Percentiles rank a stretch among this genome's conserved stretches.
Conservation (phyloP, 2,797 vertebrate genomes). For the Benthosema pterotum region DNA sequence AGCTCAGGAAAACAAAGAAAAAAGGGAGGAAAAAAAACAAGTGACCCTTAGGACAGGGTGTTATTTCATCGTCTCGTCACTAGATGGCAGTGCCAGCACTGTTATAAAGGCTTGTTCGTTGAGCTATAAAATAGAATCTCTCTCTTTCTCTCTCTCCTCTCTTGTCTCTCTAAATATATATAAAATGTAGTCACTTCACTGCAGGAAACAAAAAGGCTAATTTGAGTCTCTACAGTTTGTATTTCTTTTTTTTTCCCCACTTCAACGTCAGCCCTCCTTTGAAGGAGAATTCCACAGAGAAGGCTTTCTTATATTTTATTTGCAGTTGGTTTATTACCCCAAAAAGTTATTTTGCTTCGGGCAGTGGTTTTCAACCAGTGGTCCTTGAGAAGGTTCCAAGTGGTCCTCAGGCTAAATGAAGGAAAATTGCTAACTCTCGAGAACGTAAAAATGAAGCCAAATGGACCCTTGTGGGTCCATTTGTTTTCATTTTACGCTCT, state of each 20-base stretch:
- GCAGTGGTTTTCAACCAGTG: too few species aligned
- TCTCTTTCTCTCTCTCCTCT: slow-evolving; percentile 58
- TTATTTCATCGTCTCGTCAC: slow-evolving; percentile 69
- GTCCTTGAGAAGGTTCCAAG: too few species aligned
- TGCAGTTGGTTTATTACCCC: too few species aligned
- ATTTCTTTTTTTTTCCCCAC: neutral
- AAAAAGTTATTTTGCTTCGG: too few species aligned
- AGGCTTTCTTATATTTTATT: too few species aligned
- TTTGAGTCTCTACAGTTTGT: slow-evolving; percentile 17
- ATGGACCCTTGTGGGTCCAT: too few species aligned
- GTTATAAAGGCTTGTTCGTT: slow-evolving; percentile 61
- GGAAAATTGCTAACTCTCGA: too few species aligned
- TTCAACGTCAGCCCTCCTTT: slow-evolving; percentile 1
- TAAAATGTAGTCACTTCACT: slow-evolving; percentile 31
- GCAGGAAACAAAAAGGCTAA: slow-evolving; percentile 50
- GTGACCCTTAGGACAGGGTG: slow-evolving; percentile 54
- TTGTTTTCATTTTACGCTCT: too few species aligned
- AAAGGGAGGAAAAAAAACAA: slow-evolving; percentile 10
- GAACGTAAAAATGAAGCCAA: too few species aligned
- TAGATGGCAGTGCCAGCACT: slow-evolving; percentile 86
- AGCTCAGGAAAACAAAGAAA: slow-evolving; percentile 16
- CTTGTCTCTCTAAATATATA: too few species aligned
- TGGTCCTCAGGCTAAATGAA: too few species aligned
- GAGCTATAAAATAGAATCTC: slow-evolving; percentile 68
- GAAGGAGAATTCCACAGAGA: too few species aligned